Evolutionary conservation across 2,888 invertebrate species (phyloP).

Genomic region (Seladonia tumulorum): DNA sequence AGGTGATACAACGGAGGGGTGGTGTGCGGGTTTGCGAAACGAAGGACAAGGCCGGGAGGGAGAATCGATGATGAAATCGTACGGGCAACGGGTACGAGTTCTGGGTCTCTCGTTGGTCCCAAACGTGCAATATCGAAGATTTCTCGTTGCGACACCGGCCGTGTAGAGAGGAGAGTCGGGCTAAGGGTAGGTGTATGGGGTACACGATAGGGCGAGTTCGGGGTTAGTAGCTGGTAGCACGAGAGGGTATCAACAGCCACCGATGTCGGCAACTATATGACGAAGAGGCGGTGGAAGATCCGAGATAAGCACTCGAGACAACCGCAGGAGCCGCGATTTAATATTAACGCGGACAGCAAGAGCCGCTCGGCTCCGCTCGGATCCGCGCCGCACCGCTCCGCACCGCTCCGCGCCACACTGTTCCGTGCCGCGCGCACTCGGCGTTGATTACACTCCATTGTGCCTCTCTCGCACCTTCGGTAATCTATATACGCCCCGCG

Average conservation of each 20-base stretch:
- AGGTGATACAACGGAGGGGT: too few species aligned
- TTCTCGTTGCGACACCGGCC: constrained; percentile 47
- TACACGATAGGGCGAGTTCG: constrained; percentile 53
- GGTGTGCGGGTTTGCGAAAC: neutral
- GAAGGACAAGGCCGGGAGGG: constrained; percentile 21
- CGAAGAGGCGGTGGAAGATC: constrained; percentile 68
- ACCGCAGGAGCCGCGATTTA: constrained; percentile 77
- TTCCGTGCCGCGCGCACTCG: constrained; percentile 52
- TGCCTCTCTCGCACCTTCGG: constrained; percentile 76
- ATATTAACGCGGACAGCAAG: constrained; percentile 75
- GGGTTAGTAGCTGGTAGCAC: constrained; percentile 37
- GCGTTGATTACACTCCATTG: constrained; percentile 81
- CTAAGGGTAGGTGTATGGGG: constrained; percentile 17
- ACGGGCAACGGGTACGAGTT: constrained; percentile 43
- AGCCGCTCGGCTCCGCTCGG: constrained; percentile 58
- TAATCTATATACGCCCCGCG: constrained; percentile 74
- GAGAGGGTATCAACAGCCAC: constrained; percentile 57
- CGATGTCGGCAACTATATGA: constrained; percentile 66
- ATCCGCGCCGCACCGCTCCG: constrained; percentile 61
- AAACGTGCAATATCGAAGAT: constrained; percentile 70
- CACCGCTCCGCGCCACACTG: constrained; percentile 51
- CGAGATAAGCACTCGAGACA: constrained; percentile 77
- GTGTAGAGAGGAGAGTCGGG: neutral
- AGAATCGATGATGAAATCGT: constrained; percentile 67
- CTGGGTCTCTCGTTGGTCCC: constrained; percentile 46